phyloP scores from a whole-genome alignment of 2,888 invertebrate genomes.

The Heteromyza rotundicornis region DNA sequence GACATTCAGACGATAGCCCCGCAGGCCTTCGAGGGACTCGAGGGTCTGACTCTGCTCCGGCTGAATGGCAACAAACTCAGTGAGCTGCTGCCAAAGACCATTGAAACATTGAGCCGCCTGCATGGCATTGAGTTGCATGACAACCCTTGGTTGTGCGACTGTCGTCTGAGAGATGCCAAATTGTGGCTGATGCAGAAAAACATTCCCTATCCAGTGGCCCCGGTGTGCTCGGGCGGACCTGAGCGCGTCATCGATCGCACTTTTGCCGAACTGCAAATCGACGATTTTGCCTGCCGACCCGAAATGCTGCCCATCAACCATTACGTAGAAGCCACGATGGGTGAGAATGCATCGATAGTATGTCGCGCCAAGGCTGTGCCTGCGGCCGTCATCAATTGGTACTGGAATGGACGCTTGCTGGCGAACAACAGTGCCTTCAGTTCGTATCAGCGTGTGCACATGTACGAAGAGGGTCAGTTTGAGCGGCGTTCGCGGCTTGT shows the following conservation, averaged over 20 bases:
- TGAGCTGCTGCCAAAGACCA: constrained; percentile 74
- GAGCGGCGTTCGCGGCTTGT: constrained; percentile 79
- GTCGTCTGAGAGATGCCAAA: constrained; percentile 79
- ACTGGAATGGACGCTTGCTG: constrained; percentile 81
- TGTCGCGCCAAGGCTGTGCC: constrained; percentile 85
- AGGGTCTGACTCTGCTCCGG: constrained; percentile 78
- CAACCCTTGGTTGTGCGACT: constrained; percentile 90
- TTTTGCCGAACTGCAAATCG: constrained; percentile 77
- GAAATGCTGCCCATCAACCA: constrained; percentile 78
- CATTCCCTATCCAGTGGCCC: constrained; percentile 78
- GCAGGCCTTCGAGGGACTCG: constrained; percentile 78
- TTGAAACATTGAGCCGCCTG: constrained; percentile 75
- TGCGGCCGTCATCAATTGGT: constrained; percentile 83
- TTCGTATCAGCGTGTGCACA: constrained; percentile 76
- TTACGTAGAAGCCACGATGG: constrained; percentile 78
- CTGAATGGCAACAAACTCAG: constrained; percentile 81
- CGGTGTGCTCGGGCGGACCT: constrained; percentile 77
- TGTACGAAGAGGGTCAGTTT: constrained; percentile 78
- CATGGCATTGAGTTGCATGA: constrained; percentile 84
- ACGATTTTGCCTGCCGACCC: constrained; percentile 87
- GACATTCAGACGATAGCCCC: constrained; percentile 80
- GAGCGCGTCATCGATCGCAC: constrained; percentile 73
- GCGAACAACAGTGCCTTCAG: constrained; percentile 80
- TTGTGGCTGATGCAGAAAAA: constrained; percentile 81
- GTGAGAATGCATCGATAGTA: constrained; percentile 83